Base-by-base conservation (phyloP, 1,140 invertebrate species). In the Drosophila guanche region DNA sequence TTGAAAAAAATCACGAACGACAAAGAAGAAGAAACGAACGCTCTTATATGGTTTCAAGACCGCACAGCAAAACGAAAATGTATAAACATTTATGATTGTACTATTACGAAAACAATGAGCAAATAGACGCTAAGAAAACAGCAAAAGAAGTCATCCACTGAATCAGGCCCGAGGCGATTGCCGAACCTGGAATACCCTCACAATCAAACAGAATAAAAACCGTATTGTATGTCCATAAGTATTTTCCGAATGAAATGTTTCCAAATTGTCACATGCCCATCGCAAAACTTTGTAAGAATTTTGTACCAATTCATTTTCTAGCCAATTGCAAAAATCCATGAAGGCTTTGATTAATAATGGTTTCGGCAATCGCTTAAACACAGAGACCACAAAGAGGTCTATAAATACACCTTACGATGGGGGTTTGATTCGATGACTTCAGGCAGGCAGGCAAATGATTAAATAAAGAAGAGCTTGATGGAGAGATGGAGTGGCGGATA, bases 1-100 rank as follows among this genome's bases (percentile, higher is more conserved):
- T 20, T 20, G 1, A 20, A 0, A 20, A 20, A 20, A 20, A 20
- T 20, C 16, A 1, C 16, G 1, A 20, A 20, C 16, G 27, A 57
- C 46, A 51, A 41, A 59, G 48, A 58, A 48, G 16, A 54, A 63
- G 53, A 55, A 55, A 33, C 25, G 50, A 50, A 50, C 63, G 80
- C 81, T 81, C 77, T 74, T 67, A 67, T 53, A 74, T 76, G 80
- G 80, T 85, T 85, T 85, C 80, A 77, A 84, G 76, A 86, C 80
- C 81, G 61, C 80, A 86, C 67, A 51, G 50, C 51, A 51, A 76
- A 57, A 55, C 77, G 29, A 33, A 77, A 79, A 62, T 54, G 68
- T 86, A 58, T 60, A 77, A 56, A 69, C 60, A 74, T 37, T 37
- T 37, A 68, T 62, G 66, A 48, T 43, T 56, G 66, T 70, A 76